These are phyloP conservation scores for Xyliphius kryptos DNA, from an alignment of 2,113 vertebrate species.

Conservation along the genomic window DNA sequence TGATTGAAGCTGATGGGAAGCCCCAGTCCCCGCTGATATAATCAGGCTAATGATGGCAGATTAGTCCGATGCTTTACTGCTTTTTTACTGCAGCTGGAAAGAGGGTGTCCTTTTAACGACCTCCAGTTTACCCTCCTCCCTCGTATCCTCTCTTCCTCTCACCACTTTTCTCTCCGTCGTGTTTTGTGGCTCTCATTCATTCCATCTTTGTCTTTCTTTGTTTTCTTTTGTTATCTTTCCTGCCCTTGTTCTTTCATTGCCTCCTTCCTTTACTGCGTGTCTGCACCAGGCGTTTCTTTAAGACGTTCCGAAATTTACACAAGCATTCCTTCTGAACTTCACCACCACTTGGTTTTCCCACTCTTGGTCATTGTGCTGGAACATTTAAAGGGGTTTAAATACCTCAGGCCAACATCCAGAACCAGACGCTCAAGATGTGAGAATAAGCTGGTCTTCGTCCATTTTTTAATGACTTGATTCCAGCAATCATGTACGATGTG, in stretches of 20 bases:
- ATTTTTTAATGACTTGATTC: background rate
- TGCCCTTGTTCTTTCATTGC: slow-evolving; percentile 11
- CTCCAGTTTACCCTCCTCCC: slow-evolving; percentile 41
- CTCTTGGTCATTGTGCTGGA: background rate
- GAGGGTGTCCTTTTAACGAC: slow-evolving; percentile 67
- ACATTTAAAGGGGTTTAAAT: background rate
- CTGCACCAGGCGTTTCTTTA: background rate
- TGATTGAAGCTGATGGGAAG: slow-evolving; percentile 68
- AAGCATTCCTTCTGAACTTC: slow-evolving; percentile 2
- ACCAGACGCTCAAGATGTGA: background rate
- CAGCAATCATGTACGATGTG: background rate
- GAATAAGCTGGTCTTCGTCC: too few species aligned
- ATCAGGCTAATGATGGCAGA: slow-evolving; percentile 75
- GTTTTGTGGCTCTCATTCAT: slow-evolving; percentile 29
- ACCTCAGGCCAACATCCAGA: too few species aligned
- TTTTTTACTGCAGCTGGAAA: slow-evolving; percentile 33
- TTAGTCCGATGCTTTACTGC: slow-evolving; percentile 67
- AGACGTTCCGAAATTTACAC: slow-evolving; percentile 8
- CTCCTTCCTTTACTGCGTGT: slow-evolving; percentile 18
- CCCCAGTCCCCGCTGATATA: slow-evolving; percentile 71
- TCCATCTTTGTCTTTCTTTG: slow-evolving; percentile 32
- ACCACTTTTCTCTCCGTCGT: slow-evolving; percentile 18
- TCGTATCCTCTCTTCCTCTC: slow-evolving; percentile 31
- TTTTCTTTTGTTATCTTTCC: slow-evolving; percentile 34
- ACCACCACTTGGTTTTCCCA: background rate